Evolutionary conservation across 2,797 vertebrate species (phyloP), one percentile per base, ranked within the genome.

Genomic region (Epinephelus malabaricus): DNA sequence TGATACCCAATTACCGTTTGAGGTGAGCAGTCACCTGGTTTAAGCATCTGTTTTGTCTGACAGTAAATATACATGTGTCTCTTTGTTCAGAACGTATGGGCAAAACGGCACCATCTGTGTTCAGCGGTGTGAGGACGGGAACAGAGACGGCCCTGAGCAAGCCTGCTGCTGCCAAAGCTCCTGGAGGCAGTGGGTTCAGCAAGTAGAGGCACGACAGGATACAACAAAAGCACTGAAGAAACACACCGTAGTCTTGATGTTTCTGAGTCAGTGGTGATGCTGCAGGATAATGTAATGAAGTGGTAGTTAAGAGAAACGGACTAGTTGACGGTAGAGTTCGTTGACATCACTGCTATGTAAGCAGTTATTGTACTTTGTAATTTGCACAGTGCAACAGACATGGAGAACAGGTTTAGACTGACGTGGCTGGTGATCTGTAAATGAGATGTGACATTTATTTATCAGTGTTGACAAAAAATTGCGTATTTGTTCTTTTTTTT

Each of bases 21-120:
- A 27, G 40, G 61, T 6, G 8, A 58, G 14, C 15, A 43, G 6
- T 17, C 18, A 23, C 6, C 30, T 58, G 17, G 12, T 65, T 68
- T 11, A 27, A 58, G 8, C 23, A 17, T 11, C 7, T 55, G 23
- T 54, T 21, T 66, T 15, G 6, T 19, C 34, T 76, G 3, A 46
- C 0, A 0, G 3, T 13, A 56, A 17, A 27, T 13, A 27, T 13
- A 10, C 53, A 3, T 70, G 19, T 71, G 30, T 83, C 10, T 69
- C 38, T 88, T 73, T 77, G 73, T 78, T n/a, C 89, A 99, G 98
- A 99, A 70, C 96, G 97, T 68, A 93, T 95, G 78, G 98, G 98
- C 2, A 93, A 93, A 5, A 94, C 92, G 1, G 98, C 98, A 23
- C 98, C 98, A 0, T 99, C 98, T 0, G 83, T 99, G 64, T 99